These are phyloP conservation scores for Hedya salicella DNA, from an alignment of 2,888 invertebrate species.

Conservation along the genomic window DNA sequence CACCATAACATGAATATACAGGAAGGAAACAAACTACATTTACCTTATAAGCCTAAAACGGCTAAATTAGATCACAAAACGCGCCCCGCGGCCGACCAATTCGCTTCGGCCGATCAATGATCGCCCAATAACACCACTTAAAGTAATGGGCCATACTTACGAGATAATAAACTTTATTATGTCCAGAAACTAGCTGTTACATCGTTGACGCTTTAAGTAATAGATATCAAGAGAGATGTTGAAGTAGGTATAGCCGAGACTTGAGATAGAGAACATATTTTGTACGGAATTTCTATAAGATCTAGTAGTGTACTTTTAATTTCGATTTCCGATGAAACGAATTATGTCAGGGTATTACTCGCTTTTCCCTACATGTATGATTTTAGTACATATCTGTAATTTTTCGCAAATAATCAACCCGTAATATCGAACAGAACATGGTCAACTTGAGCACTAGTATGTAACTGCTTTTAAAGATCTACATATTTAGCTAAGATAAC, in stretches of 20 bases:
- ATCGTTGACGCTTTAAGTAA: neutral
- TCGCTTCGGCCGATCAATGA: slow-evolving; percentile 36
- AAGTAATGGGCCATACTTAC: slow-evolving; percentile 26
- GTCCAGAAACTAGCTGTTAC: slow-evolving; percentile 19
- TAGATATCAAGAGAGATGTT: neutral
- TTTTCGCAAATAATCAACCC: no score
- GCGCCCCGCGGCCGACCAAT: slow-evolving; percentile 12
- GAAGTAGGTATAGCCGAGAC: neutral
- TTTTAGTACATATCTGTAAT: no score
- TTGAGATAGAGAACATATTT: neutral
- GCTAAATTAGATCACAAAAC: slow-evolving; percentile 40
- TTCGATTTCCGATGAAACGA: no score
- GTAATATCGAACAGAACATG: no score
- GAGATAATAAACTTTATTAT: slow-evolving; percentile 27
- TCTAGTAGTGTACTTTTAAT: no score
- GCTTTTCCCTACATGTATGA: no score
- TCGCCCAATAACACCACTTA: slow-evolving; percentile 38
- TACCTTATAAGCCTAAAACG: slow-evolving; percentile 18
- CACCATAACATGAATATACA: slow-evolving; percentile 5
- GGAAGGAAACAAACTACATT: slow-evolving; percentile 24
- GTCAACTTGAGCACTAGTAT: no score
- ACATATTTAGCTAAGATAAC: no score
- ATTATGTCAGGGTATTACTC: no score
- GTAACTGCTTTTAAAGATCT: no score
- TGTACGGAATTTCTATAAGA: no score